Evolutionary conservation across 2,113 vertebrate genomes (phyloP).

Genomic region (Seriola rivoliana): DNA sequence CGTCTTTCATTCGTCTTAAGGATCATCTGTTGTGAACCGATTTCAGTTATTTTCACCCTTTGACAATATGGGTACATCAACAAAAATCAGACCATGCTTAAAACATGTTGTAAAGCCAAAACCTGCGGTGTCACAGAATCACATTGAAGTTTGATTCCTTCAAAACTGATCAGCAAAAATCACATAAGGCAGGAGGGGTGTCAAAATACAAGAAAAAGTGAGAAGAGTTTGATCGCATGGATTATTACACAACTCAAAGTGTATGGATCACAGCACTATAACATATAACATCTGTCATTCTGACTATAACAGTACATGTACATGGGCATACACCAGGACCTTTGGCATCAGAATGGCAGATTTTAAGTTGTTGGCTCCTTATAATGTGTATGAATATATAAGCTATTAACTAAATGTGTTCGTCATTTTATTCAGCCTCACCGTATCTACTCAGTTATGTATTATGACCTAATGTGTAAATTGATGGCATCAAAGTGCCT

Average conservation of each 20-base stretch:
- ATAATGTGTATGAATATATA: conserved; percentile 34
- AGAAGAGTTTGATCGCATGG: background rate
- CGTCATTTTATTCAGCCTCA: conserved; percentile 52
- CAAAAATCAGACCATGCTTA: background rate
- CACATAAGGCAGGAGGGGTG: background rate
- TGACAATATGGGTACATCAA: no score
- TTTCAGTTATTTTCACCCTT: no score
- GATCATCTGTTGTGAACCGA: no score
- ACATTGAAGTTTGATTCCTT: background rate
- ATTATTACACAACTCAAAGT: background rate
- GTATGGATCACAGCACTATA: background rate
- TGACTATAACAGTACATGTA: background rate
- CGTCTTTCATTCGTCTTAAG: background rate
- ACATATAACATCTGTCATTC: background rate
- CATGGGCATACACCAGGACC: background rate
- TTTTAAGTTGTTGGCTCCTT: conserved; percentile 14
- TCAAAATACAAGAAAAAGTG: background rate
- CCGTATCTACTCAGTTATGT: conserved; percentile 35
- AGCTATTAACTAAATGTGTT: conserved; percentile 59
- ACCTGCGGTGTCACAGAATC: background rate
- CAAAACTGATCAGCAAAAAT: background rate
- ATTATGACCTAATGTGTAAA: conserved; percentile 63
- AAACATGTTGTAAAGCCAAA: background rate
- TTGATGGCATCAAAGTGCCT: conserved; percentile 67
- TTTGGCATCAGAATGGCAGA: conserved; percentile 35